These are phyloP conservation scores for Cephalotes varians DNA, from an alignment of 2,888 invertebrate genomes.

Conservation along the genomic window DNA sequence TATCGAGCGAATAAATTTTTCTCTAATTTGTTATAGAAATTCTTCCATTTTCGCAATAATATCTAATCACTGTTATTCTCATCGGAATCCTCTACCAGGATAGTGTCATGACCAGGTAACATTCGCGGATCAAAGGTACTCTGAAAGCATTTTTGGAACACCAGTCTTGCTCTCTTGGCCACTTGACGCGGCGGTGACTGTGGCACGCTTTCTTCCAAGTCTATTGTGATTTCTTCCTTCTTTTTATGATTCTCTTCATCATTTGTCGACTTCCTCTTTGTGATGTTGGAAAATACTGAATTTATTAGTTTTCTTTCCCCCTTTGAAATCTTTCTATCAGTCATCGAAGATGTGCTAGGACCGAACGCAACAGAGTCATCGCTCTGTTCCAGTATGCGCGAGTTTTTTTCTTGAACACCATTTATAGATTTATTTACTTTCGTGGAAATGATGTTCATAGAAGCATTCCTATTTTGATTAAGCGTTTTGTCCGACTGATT, in stretches of 20 bases:
- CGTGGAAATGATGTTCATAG: neutral
- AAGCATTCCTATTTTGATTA: neutral
- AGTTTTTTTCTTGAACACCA: neutral
- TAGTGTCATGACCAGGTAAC: constrained; percentile 87
- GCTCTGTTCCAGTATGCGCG: neutral
- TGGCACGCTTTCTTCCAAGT: constrained; percentile 86
- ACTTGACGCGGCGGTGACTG: constrained; percentile 87
- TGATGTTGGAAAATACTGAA: constrained; percentile 55
- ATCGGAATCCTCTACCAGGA: constrained; percentile 92
- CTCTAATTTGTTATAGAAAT: neutral
- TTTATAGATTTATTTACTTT: constrained; percentile 6
- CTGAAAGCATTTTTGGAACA: constrained; percentile 92
- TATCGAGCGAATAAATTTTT: neutral
- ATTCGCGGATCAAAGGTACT: constrained; percentile 89
- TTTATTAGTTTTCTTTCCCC: constrained; percentile 4
- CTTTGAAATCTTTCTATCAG: neutral
- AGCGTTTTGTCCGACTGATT: neutral
- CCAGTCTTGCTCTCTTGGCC: constrained; percentile 88
- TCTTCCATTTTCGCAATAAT: neutral
- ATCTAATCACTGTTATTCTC: constrained; percentile 78
- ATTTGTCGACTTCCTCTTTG: constrained; percentile 67
- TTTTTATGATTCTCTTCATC: constrained; percentile 60
- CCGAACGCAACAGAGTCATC: neutral
- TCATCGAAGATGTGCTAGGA: neutral
- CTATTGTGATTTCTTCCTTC: constrained; percentile 76